These are phyloP conservation scores for Cebidichthys violaceus DNA, from an alignment of 2,113 vertebrate genomes.

Conservation along the genomic window DNA sequence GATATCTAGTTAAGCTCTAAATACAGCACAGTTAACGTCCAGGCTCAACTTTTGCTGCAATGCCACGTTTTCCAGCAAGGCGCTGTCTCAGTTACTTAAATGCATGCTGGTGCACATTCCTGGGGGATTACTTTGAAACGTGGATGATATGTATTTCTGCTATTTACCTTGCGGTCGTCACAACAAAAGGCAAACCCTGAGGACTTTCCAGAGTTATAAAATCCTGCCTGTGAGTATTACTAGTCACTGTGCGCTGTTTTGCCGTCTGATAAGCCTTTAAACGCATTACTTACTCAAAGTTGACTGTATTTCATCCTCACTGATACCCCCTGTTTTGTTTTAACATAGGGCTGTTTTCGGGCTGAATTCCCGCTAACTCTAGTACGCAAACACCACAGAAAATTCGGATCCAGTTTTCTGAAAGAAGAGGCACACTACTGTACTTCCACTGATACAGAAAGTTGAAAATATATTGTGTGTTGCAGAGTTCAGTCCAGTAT, in stretches of 20 bases:
- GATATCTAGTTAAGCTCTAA: background rate
- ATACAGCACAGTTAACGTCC: background rate
- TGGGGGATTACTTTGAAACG: background rate
- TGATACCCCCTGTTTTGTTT: background rate
- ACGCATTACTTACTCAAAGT: background rate
- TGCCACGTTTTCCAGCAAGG: background rate
- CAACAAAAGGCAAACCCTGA: background rate
- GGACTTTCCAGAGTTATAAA: background rate
- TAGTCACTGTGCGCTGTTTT: background rate
- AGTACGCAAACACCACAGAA: background rate
- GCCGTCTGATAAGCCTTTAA: background rate
- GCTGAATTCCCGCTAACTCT: background rate
- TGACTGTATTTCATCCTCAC: background rate
- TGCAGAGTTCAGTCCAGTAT: background rate
- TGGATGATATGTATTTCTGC: background rate
- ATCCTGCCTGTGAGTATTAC: background rate
- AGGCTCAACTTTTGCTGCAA: background rate
- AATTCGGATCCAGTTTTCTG: background rate
- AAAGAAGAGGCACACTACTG: background rate
- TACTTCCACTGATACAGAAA: background rate
- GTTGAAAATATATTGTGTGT: background rate
- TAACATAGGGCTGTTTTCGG: background rate
- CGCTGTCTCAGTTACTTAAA: background rate
- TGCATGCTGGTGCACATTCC: background rate
- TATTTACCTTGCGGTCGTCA: background rate